Percentiles rank a stretch among this genome's conserved stretches.
These are phyloP conservation scores for Helarctos malayanus DNA, from an alignment of 2,797 vertebrate genomes.

Conservation along the genomic window DNA sequence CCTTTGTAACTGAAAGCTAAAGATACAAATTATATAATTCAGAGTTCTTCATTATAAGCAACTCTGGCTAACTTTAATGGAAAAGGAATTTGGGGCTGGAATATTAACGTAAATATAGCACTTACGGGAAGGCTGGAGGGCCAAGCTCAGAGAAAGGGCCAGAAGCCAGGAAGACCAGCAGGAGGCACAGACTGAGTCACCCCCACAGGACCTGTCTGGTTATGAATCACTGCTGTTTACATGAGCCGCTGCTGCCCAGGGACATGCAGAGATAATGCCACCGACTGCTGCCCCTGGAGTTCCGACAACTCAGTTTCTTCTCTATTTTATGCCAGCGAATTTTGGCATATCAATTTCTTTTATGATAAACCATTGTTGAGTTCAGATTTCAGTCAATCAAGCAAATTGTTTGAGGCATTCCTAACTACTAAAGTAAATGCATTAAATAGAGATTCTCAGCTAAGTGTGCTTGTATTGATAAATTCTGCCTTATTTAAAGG, in stretches of 20 bases:
- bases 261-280: background rate
- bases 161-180: background rate
- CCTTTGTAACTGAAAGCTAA: background rate
- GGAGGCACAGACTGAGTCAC: background rate
- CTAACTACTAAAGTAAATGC: background rate
- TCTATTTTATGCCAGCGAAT: constrained; percentile 2
- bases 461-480: background rate
- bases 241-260: background rate
- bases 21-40: background rate
- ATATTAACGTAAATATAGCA: background rate
- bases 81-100: constrained; percentile 3
- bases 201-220: background rate
- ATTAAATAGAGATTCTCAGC: background rate
- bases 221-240: background rate
- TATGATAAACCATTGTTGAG: background rate
- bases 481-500: background rate
- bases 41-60: background rate
- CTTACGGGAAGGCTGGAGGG: background rate
- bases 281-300: background rate
- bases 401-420: background rate
- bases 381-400: constrained; percentile 37
- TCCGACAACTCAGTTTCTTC: background rate
- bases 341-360: background rate
- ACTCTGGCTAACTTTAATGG: background rate
- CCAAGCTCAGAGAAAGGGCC: background rate